These are phyloP conservation scores for Erythrolamprus reginae DNA, from an alignment of 2,113 vertebrate genomes.

Conservation along the genomic window DNA sequence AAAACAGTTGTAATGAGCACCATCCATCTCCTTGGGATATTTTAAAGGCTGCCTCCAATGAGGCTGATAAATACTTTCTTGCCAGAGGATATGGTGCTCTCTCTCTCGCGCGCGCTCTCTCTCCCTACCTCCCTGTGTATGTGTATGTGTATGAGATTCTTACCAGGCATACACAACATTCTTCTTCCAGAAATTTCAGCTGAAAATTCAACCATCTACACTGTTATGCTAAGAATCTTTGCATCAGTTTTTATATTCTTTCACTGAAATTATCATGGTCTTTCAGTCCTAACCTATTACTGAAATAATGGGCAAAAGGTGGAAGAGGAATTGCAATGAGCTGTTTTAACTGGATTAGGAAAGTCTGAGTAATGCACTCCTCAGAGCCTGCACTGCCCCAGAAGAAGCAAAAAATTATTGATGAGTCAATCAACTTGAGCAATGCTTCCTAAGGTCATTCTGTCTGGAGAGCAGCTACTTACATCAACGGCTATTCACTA, in stretches of 20 bases:
- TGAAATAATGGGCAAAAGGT: not conserved
- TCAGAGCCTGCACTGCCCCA: not conserved
- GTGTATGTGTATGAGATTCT: too few relatives aligned
- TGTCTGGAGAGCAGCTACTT: not conserved
- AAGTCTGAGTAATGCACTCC: not conserved
- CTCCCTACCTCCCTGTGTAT: not conserved
- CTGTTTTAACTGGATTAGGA: not conserved
- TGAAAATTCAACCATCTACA: not conserved
- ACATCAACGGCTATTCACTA: not conserved
- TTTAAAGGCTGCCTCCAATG: not conserved
- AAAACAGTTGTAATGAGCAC: not conserved
- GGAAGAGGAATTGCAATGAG: not conserved
- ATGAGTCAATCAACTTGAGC: not conserved
- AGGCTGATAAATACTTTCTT: not conserved
- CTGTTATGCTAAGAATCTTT: not conserved
- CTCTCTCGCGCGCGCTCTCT: rapidly evolving
- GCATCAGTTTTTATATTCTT: not conserved
- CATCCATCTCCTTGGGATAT: not conserved
- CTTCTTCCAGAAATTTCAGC: not conserved
- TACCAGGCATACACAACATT: not conserved
- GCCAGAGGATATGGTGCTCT: not conserved
- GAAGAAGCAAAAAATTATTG: not conserved
- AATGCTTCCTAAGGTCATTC: not conserved
- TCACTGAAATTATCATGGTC: not conserved
- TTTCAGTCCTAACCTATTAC: not conserved